phyloP scores from a whole-genome alignment of 2,797 vertebrate species.

The Phataginus tetradactyla region DNA sequence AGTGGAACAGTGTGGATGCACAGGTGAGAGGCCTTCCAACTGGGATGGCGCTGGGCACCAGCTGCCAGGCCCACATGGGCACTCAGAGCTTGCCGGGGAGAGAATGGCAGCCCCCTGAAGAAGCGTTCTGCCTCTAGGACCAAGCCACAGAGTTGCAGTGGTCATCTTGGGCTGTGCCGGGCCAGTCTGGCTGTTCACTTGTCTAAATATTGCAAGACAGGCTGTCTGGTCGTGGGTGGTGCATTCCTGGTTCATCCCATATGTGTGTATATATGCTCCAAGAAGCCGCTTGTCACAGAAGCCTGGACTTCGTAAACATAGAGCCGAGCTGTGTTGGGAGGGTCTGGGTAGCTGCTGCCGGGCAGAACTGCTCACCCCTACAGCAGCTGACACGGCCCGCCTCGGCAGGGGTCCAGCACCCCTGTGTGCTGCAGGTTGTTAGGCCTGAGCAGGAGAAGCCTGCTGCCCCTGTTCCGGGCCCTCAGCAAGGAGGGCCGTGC shows the following conservation, averaged over 20 bases:
- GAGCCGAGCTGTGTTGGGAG: not conserved
- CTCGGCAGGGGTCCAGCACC: too few species aligned
- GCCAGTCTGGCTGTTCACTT: not conserved
- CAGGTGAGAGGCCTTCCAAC: constrained; percentile 74
- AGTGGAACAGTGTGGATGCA: constrained; percentile 62
- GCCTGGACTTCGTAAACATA: not conserved
- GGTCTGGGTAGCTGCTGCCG: too few species aligned
- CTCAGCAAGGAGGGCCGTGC: fast-evolving
- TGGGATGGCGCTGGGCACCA: constrained; percentile 68
- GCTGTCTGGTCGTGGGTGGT: not conserved
- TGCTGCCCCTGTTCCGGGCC: fast-evolving
- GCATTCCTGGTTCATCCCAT: not conserved
- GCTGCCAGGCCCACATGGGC: constrained; percentile 58
- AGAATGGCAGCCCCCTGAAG: constrained; percentile 4
- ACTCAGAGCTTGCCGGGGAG: constrained; percentile 56
- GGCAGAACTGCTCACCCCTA: too few species aligned
- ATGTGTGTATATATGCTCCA: not conserved
- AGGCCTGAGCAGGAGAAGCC: not conserved
- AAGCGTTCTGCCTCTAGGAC: not conserved
- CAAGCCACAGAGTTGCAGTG: not conserved
- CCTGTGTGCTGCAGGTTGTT: too few species aligned
- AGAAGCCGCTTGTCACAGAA: not conserved
- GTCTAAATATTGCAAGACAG: not conserved
- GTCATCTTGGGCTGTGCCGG: not conserved
- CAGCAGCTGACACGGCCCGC: too few species aligned